Base-by-base conservation (phyloP, 2,113 vertebrate genomes). In the Elachura formosa region DNA sequence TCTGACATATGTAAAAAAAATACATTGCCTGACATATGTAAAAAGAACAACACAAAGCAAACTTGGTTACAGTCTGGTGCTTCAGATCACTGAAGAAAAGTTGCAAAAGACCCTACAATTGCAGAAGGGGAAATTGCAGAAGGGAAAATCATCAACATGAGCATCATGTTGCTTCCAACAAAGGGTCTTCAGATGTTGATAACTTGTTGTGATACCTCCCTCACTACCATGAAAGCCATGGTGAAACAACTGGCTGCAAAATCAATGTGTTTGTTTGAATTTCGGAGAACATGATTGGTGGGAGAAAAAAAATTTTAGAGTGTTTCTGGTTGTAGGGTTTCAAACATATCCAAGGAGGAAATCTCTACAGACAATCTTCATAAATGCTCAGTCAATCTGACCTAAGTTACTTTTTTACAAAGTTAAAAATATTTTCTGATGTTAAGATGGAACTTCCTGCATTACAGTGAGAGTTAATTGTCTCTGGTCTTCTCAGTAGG, bases 241-340 rank as follows among this genome's bases (percentile, higher is more conserved):
- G 4, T 45, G 43, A 77, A 88, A 68, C 5, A 23, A 28, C 22
- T 64, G 45, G 54, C 17, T 6, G 6, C 59, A 43, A 61, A 59
- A 34, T n/a, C 54, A 74, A 2, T n/a, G 28, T 26, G 9, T 45
- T 74, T 79, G 52, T 22, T 68, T 78, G 10, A 58, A 67, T 79
- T 84, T 63, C 3, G 5, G 43, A 74, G 11, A 79, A 63, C 2
- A 1, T 0, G 1, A 79, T 12, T 14, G 5, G 3, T 19, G 43
- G 3, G 1, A 12, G 51, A 36, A 14, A 33, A 69, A 14, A 33
- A 69, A 72, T 3, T 12, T 69, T 56, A 48, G 77, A 74, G 61
- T 33, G 6, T 54, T 48, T 49, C 33, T 33, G 6, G 10, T 12
- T 67, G 33, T 75, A 21, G 10, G 12, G 1, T 3, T 55, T 62